Base-by-base conservation (phyloP, 2,888 invertebrate species). In the Ophion costatus region DNA sequence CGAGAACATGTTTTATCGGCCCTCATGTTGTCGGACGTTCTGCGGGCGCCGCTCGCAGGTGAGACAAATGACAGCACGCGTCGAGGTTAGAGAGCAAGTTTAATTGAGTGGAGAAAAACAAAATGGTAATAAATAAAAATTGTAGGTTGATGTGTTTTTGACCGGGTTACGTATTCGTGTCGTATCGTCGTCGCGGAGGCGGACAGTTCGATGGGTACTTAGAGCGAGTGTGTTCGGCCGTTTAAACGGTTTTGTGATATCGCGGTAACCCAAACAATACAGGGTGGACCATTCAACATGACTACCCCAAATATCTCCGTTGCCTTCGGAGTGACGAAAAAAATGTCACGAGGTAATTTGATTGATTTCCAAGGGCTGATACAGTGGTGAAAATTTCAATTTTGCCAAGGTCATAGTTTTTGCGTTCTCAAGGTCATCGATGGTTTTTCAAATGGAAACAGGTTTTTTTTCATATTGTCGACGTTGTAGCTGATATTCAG, bases 11-110 rank as follows among this genome's bases (percentile, higher is more conserved):
- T 91, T 90, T 92, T 91, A 92, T 92, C 91, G 88, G 89, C 91
- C 91, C 90, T 82, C 90, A 91, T 92, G 89, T 81, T 84, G 76
- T 76, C 61, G 59, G 74, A 11, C 51, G 85, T 88, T 88, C 92
- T 92, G 93, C 93, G 93, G 93, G 93, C 91, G 87, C 51, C 17
- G 51, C 14, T 51, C 51, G 51, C 93, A 93, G 93, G 92, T 93
- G 93, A 91, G 89, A 89, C 90, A 89, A 63, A n/a, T 20, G 6
- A 22, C 22, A 5, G 57, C 64, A 29, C 64, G 64, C 29, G 64
- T 22, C 59, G 29, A 14, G 17, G 24, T 64, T 17, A 51, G 51
- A 17, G 14, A 51, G 14, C 51, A 17, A 17, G 3, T 51, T 51
- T 14, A 4, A 17, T 51, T 51, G 17, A 14, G 51, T 51, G 51